These are phyloP conservation scores for Myotis daubentonii DNA, from an alignment of 2,797 vertebrate genomes.

Conservation along the genomic window DNA sequence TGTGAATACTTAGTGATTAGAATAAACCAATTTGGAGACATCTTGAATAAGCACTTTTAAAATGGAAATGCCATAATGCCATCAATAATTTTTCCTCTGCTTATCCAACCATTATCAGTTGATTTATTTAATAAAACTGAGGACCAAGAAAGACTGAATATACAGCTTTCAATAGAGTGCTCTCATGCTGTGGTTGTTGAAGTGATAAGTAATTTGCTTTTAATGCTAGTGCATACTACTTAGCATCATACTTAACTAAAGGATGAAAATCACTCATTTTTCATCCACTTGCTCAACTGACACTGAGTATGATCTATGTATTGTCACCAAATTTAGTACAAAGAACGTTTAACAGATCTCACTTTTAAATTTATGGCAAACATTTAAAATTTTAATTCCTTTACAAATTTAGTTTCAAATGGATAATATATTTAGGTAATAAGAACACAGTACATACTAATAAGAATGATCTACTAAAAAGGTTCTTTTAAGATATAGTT, in stretches of 20 bases:
- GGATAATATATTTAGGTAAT: slow-evolving; percentile 81
- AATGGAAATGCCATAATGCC: slow-evolving; percentile 59
- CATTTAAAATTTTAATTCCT: slow-evolving; percentile 85
- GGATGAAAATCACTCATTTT: slow-evolving; percentile 87
- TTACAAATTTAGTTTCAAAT: slow-evolving; percentile 84
- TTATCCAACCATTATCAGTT: slow-evolving; percentile 82
- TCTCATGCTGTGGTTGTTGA: slow-evolving; percentile 87
- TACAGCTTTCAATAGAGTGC: slow-evolving; percentile 81
- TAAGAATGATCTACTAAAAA: slow-evolving; percentile 83
- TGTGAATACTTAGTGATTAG: neutral
- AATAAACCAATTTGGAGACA: neutral
- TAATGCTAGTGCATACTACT: slow-evolving; percentile 86
- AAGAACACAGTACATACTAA: slow-evolving; percentile 83
- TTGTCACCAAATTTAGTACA: slow-evolving; percentile 77
- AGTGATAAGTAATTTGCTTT: slow-evolving; percentile 89
- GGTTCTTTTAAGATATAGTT: slow-evolving; percentile 85
- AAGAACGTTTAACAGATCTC: slow-evolving; percentile 81
- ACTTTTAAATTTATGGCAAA: slow-evolving; percentile 82
- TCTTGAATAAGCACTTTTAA: neutral
- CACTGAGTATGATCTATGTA: slow-evolving; percentile 82
- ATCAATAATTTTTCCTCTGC: slow-evolving; percentile 42
- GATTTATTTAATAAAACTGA: slow-evolving; percentile 88
- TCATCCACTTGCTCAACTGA: slow-evolving; percentile 86
- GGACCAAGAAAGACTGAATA: slow-evolving; percentile 80
- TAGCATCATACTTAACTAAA: slow-evolving; percentile 87